phyloP scores from a whole-genome alignment of 2,113 vertebrate species.

The Python bivittatus region DNA sequence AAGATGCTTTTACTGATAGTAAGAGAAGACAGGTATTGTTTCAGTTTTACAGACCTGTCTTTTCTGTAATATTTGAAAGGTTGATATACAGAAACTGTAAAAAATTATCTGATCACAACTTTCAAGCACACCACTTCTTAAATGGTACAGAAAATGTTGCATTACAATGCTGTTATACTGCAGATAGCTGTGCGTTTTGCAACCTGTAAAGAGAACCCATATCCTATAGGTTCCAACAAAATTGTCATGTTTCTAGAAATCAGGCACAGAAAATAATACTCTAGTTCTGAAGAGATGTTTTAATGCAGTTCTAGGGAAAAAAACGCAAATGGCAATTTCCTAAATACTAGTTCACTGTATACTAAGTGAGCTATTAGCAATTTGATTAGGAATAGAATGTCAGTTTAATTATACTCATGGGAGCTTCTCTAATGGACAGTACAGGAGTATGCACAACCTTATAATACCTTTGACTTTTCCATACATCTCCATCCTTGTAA shows the following conservation, averaged over 20 bases:
- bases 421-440: background rate
- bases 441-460: background rate
- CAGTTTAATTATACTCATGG: background rate
- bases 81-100: background rate
- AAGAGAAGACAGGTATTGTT: background rate
- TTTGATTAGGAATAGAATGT: background rate
- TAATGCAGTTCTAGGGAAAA: background rate
- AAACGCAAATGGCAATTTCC: background rate
- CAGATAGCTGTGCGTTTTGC: background rate
- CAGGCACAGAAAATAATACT: background rate
- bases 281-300: background rate
- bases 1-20: background rate
- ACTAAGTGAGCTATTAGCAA: background rate
- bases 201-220: background rate
- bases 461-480: background rate
- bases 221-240: background rate
- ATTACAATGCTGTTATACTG: background rate
- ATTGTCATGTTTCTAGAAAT: background rate
- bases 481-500: too few relatives aligned
- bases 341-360: background rate
- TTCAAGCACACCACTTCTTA: background rate
- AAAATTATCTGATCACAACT: background rate
- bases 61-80: slow-evolving; percentile 3
- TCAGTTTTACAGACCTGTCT: background rate
- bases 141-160: background rate